Evolutionary conservation across 2,113 vertebrate species (phyloP).

Genomic region (Phylloscopus trochilus): DNA sequence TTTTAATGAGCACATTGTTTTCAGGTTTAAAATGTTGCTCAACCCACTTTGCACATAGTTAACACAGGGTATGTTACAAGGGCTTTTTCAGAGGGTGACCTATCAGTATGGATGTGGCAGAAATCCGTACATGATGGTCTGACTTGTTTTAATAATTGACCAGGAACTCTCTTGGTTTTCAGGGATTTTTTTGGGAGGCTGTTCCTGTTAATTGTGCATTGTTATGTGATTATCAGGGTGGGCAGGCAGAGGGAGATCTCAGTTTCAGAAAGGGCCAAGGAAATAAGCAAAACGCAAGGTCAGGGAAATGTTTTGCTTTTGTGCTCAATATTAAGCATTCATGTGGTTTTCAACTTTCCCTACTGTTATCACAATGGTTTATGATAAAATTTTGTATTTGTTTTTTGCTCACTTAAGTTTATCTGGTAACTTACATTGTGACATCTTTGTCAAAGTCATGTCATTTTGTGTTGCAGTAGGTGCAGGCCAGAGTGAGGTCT

Average conservation of each 20-base stretch:
- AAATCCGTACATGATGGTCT: background rate
- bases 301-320: background rate
- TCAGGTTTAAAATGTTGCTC: background rate
- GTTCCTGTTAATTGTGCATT: background rate
- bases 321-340: background rate
- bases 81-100: background rate
- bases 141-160: background rate
- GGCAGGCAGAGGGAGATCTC: background rate
- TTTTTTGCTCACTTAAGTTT: background rate
- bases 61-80: rapidly evolving
- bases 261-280: background rate
- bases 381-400: background rate
- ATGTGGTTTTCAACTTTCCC: background rate
- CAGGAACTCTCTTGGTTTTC: background rate
- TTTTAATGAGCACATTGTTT: background rate
- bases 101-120: background rate
- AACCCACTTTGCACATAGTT: background rate
- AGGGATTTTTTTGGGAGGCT: background rate
- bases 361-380: background rate
- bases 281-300: background rate
- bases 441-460: background rate
- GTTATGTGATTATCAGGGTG: background rate
- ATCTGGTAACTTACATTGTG: background rate
- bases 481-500: background rate
- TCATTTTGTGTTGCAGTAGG: background rate